phyloP scores from a whole-genome alignment of 2,888 invertebrate species.

The Drosophila nr. fundita region DNA sequence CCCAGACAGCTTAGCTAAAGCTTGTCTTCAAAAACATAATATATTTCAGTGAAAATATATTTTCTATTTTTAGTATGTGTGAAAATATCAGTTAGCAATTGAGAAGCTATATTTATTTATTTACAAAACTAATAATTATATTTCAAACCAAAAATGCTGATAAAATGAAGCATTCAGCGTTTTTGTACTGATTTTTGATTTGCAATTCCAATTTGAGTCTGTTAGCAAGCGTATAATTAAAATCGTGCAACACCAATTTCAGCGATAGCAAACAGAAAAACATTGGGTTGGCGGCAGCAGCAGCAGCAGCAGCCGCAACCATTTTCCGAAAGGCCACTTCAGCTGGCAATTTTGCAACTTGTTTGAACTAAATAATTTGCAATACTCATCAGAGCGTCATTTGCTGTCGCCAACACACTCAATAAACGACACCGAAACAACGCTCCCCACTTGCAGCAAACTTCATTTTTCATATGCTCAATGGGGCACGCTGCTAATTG shows the following conservation, averaged over 20 bases:
- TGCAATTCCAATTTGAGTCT: not conserved
- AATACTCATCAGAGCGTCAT: constrained; percentile 7
- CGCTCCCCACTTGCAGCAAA: not conserved
- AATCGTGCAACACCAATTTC: constrained; percentile 21
- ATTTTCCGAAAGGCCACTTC: not conserved
- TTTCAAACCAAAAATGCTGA: not conserved
- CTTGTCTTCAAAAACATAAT: not conserved
- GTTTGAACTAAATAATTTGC: constrained; percentile 26
- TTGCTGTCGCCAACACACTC: constrained; percentile 22
- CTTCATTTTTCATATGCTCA: constrained; percentile 61
- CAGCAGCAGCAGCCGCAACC: too few relatives aligned
- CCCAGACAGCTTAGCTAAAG: constrained; percentile 19
- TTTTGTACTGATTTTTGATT: not conserved
- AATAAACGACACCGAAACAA: not conserved
- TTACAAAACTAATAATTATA: not conserved
- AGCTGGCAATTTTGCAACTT: constrained; percentile 47
- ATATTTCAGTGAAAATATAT: not conserved
- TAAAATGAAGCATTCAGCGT: too few relatives aligned
- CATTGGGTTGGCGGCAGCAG: too few relatives aligned
- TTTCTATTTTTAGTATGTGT: not conserved
- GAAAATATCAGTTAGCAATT: not conserved
- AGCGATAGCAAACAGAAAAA: constrained; percentile 5
- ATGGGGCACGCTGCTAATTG: constrained; percentile 59
- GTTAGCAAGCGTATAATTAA: constrained; percentile 36
- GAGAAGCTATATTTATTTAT: not conserved